These are phyloP conservation scores for Bambusicola thoracicus DNA, from an alignment of 2,113 vertebrate species.

Conservation along the genomic window DNA sequence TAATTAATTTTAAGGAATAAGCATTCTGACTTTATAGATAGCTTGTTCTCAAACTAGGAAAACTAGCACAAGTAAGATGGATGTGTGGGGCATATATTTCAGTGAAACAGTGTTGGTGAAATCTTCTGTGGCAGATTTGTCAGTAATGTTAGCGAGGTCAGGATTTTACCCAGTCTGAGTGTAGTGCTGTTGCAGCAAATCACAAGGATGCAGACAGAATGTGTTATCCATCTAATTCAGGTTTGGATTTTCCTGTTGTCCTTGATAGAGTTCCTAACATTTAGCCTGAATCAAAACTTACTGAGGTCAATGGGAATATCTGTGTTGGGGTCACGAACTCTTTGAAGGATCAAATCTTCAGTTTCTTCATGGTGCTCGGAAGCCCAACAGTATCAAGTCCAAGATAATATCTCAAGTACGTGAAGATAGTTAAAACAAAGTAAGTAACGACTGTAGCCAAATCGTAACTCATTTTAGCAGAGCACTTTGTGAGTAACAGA, in stretches of 20 bases:
- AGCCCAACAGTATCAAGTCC: not conserved
- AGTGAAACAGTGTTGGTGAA: not conserved
- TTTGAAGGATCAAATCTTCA: not conserved
- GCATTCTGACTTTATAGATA: not conserved
- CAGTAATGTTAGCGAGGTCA: not conserved
- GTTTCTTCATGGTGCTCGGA: not conserved
- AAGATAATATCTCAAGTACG: not conserved
- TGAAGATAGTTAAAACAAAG: constrained; percentile 20
- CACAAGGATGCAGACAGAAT: not conserved
- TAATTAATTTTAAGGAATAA: not conserved
- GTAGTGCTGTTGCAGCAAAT: not conserved
- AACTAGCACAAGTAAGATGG: not conserved
- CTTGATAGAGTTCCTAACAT: not conserved
- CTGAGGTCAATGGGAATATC: not conserved
- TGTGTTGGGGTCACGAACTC: not conserved
- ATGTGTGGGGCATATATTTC: not conserved
- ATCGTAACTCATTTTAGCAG: not conserved
- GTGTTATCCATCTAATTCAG: not conserved
- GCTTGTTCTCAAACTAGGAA: not conserved
- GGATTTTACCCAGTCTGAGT: not conserved
- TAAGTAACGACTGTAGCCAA: not conserved
- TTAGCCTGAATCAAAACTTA: not conserved
- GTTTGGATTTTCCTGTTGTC: not conserved
- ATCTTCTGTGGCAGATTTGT: not conserved
- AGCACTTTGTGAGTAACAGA: constrained; percentile 8